Base-by-base conservation (phyloP, 1,140 invertebrate species). In the Euwallacea similis region DNA sequence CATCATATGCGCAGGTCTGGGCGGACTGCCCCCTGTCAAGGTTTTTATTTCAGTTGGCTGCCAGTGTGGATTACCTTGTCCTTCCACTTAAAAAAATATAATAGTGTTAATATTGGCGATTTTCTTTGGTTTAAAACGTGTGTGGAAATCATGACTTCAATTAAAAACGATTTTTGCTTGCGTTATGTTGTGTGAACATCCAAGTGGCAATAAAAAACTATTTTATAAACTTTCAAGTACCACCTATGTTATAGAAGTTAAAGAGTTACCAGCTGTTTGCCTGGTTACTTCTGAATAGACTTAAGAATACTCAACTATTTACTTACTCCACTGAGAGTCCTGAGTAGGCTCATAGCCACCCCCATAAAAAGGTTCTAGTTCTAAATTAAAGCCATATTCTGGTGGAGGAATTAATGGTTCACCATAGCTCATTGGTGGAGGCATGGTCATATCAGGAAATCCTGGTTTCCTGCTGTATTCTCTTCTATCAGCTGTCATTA, bases 401-500 rank as follows among this genome's bases (percentile, higher is more conserved):
- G 86, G 86, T 78, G 84, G 88, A 64, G 84, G 83, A 54, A 88
- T 86, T 65, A 84, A 83, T 6, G 83, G 82, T 0, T 86, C 84
- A 7, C 54, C 21, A 21, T 63, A 67, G 47, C 50, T 44, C 11
- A 86, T 86, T 2, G 88, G 88, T 7, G 88, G 88, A 21, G 88
- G 84, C 55, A 91, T 87, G 75, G 84, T 85, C 84, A 88, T 84
- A 75, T 88, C 88, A 0, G 88, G 88, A 75, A 88, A 88, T 7
- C 82, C 82, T 42, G 86, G 84, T 77, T 89, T 89, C 55, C 91
- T 85, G 50, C 88, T 92, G 80, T 94, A 94, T 79, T 94, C 93
- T 63, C 93, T 84, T 71, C 92, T 87, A 80, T 94, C 93, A 7
- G 91, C 92, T 11, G 92, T 94, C 92, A 94, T 94, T 8, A 93